Percentiles rank a stretch among this genome's conserved stretches.
Evolutionary conservation across 1,140 invertebrate species (phyloP).

Genomic region (Calosoma granatense): DNA sequence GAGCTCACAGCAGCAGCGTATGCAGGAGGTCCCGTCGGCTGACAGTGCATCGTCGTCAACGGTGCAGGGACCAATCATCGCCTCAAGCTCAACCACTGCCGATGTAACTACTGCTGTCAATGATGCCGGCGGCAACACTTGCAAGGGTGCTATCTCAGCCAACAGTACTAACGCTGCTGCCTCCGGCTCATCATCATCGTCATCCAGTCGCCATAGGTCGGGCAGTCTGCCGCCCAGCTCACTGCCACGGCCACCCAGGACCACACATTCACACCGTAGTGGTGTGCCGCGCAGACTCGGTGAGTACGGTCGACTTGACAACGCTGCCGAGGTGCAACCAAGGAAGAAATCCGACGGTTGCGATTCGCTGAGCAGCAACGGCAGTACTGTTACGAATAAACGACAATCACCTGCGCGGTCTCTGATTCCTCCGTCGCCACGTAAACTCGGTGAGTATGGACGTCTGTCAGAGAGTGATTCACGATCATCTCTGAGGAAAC

Average conservation of each 20-base stretch:
- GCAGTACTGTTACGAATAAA: constrained; percentile 33
- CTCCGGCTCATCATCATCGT: neutral
- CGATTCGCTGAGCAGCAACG: constrained; percentile 31
- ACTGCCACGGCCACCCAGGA: constrained; percentile 52
- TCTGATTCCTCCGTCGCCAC: constrained; percentile 44
- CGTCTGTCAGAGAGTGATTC: constrained; percentile 43
- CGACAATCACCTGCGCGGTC: constrained; percentile 46
- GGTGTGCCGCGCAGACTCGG: constrained; percentile 40
- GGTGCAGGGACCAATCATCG: constrained; percentile 29
- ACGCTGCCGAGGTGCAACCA: constrained; percentile 21
- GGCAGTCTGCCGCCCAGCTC: constrained; percentile 51
- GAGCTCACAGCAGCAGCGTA: constrained; percentile 61
- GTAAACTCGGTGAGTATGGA: constrained; percentile 46
- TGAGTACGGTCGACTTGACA: constrained; percentile 42
- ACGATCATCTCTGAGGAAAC: constrained; percentile 34
- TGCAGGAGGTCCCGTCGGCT: constrained; percentile 35
- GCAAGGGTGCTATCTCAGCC: no score
- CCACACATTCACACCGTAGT: constrained; percentile 42
- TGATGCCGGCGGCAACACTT: constrained; percentile 12
- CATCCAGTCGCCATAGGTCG: constrained; percentile 6
- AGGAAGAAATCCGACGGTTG: constrained; percentile 30
- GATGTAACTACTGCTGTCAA: constrained; percentile 10
- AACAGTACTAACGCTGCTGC: neutral
- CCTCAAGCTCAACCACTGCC: neutral
- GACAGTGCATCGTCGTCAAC: constrained; percentile 30